Evolutionary conservation across 35 echinoderm and acorn worm genomes (phyloP), one percentile per base, ranked within the genome.

Genomic region (Anneissia japonica): DNA sequence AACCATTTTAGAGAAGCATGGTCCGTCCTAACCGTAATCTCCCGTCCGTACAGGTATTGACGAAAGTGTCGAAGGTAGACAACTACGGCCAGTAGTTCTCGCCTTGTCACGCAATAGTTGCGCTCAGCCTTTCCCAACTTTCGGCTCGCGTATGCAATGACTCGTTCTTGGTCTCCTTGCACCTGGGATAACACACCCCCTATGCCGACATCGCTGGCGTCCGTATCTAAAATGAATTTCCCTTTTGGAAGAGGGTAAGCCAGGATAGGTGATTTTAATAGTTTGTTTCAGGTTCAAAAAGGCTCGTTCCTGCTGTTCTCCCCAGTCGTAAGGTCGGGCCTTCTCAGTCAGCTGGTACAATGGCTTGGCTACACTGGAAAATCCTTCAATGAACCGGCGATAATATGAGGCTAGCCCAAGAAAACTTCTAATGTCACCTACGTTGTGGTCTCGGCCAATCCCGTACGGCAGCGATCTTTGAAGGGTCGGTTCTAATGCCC

Each of bases 401-500:
- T 87, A 87, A 43, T 87, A 87, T 3, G 85, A 87, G 12, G 85
- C 85, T 21, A 87, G 85, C 28, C 85, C 85, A 4, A 87, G 31
- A 79, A 87, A 87, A 31, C 74, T 79, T 35, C 13, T 2, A 21
- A 79, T 75, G 34, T 87, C 35, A 5, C 39, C 7, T 0, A 84
- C 82, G 17, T 9, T 11, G 31, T 41, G 92, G 92, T 1, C n/a
- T 31, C 26, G 92, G 88, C 88, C 88, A 90, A 16, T 32, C 30
- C 46, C 77, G 39, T 17, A 94, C 17, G 1, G 77, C 79, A 23
- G 34, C 0, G 16, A 87, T n/a, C 28, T 90, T 86, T 1, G 83
- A 81, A 32, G 93, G 93, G 35, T 94, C 93, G 30, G 93, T 91
- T 26, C 72, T 30, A 0, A 94, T 79, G 3, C 93, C 88, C 19